phyloP scores from a whole-genome alignment of 2,797 vertebrate genomes.

The Gorsachius magnificus region DNA sequence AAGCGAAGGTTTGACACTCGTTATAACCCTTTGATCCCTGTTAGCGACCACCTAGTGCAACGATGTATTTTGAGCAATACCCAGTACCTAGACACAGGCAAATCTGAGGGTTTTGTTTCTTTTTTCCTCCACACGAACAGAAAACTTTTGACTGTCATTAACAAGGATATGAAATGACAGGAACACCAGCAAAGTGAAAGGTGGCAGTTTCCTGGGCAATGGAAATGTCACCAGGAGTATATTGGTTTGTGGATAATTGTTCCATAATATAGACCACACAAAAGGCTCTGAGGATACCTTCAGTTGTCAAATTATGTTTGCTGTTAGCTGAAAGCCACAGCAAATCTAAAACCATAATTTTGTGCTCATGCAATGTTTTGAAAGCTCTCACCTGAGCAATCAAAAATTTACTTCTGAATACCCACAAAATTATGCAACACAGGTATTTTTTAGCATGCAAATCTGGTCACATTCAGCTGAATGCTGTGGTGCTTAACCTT shows the following conservation, averaged over 20 bases:
- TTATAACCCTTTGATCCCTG: background rate
- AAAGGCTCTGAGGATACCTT: background rate
- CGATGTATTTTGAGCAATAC: background rate
- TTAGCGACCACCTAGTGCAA: background rate
- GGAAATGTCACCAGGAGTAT: background rate
- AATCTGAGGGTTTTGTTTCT: background rate
- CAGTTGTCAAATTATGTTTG: background rate
- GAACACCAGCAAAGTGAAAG: background rate
- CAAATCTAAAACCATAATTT: background rate
- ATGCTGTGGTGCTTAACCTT: background rate
- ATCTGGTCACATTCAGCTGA: background rate
- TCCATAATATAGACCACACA: background rate
- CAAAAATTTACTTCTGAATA: background rate
- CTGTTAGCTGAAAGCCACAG: background rate
- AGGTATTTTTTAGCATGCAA: background rate
- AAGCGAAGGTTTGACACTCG: background rate
- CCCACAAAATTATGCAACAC: background rate
- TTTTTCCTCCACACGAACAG: background rate
- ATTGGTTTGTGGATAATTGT: background rate
- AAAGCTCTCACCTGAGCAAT: background rate
- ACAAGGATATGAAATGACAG: background rate
- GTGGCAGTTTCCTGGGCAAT: background rate
- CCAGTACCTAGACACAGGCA: background rate
- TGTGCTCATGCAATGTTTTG: fast-evolving
- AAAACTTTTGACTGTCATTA: background rate